These are phyloP conservation scores for Drosophila yakuba DNA, from an alignment of 1,140 invertebrate species.

Conservation along the genomic window DNA sequence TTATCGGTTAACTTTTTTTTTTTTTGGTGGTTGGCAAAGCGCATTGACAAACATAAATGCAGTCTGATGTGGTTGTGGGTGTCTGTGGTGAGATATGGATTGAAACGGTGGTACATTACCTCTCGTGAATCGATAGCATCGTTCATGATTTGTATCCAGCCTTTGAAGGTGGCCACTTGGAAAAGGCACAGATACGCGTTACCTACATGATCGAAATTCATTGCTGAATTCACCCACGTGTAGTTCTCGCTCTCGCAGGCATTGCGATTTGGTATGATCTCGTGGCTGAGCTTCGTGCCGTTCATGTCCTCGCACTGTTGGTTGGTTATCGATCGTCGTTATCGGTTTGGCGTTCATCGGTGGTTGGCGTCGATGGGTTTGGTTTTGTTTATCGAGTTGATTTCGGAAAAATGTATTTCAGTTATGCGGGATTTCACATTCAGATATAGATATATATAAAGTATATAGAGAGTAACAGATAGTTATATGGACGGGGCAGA, in stretches of 20 bases:
- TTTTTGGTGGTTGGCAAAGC: conserved; percentile 37
- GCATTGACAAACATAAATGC: conserved; percentile 46
- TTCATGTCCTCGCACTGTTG: conserved; percentile 93
- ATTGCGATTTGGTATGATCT: conserved; percentile 93
- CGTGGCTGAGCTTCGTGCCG: conserved; percentile 91
- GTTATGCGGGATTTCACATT: conserved; percentile 60
- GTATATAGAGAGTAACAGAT: conserved; percentile 5
- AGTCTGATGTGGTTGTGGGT: conserved; percentile 15
- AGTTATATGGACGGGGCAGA: conserved; percentile 6
- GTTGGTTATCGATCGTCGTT: conserved; percentile 19
- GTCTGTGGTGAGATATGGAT: conserved; percentile 21
- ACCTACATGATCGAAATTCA: conserved; percentile 99
- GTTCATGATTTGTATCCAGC: conserved; percentile 98
- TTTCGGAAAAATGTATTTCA: conserved; percentile 69
- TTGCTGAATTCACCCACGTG: conserved; percentile 97
- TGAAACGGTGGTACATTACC: conserved; percentile 86
- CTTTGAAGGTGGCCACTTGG: conserved; percentile 99
- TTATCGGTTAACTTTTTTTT: conserved; percentile 13
- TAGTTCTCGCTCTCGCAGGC: conserved; percentile 94
- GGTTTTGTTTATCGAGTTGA: conserved; percentile 48
- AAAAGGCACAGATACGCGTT: conserved; percentile 98
- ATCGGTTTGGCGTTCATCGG: conserved; percentile 8
- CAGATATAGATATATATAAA: conserved; percentile 28
- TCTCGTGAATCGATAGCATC: conserved; percentile 98
- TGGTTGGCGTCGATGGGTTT: conserved; percentile 40